Base-by-base conservation (phyloP, 2,113 vertebrate genomes). In the Xerus inauris region DNA sequence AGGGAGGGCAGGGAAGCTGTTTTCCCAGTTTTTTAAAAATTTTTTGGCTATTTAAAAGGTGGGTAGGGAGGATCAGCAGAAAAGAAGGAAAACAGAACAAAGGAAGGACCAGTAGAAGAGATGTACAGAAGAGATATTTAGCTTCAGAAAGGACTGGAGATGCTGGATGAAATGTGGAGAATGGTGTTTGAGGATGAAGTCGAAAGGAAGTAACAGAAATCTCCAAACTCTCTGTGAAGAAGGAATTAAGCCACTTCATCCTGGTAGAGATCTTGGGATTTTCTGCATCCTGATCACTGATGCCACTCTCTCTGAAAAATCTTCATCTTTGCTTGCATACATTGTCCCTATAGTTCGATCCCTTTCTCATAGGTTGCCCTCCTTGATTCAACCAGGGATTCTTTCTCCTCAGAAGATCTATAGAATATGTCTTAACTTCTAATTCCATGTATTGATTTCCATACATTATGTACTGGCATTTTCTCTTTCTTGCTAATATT, bases 261-360 rank as follows among this genome's bases (percentile, higher is more conserved):
- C 5, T n/a, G 35, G 6, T 0, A 30, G 17, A 26, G 13, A 42
- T 1, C 24, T 38, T 28, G 30, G 30, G n/a, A 7, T 28, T 40
- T 22, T 38, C 17, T 24, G 64, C 6, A 1, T 2, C 14, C n/a
- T 13, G 16, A 9, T 26, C 3, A 10, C 24, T 17, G 0, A 22
- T 1, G 17, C 5, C 54, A n/a, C 8, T 16, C 35, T 32, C 8
- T 85, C 45, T 16, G 28, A 45, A 73, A 59, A 47, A 2, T 47
- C 3, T 76, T 54, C 5, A 1, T 81, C 40, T 45, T 42, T 75
- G 57, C 4, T 81, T 45, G 2, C 8, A 26, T 7, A 47, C 7
- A 14, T 7, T 9, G 3, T 28, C 20, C 51, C 54, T 8, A 3
- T 28, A 5, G 4, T 3, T 13, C 5, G 12, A 13, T 35, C 2